Evolutionary conservation across 2,888 invertebrate species (phyloP).

Genomic region (Onchidella celtica): DNA sequence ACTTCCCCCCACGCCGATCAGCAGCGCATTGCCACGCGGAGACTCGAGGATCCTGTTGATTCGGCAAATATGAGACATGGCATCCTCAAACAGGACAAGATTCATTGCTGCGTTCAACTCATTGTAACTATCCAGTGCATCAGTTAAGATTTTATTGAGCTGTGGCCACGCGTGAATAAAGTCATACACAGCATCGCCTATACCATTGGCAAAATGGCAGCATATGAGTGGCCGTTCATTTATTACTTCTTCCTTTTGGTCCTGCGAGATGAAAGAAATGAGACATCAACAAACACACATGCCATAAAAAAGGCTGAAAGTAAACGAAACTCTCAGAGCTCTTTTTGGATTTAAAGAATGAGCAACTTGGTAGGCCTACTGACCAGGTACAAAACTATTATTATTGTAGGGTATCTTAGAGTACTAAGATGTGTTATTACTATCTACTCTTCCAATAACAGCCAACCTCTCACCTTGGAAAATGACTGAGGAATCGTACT

Average conservation of each 20-base stretch:
- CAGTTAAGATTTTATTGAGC: slow-evolving; percentile 90
- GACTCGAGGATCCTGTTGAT: slow-evolving; percentile 96
- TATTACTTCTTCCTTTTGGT: slow-evolving; percentile 92
- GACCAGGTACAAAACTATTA: too few species aligned
- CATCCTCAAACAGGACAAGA: slow-evolving; percentile 96
- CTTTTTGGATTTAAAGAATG: too few species aligned
- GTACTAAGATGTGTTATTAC: too few species aligned
- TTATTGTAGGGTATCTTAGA: too few species aligned
- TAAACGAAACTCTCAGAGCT: too few species aligned
- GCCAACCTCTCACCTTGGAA: too few species aligned
- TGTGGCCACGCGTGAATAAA: slow-evolving; percentile 89
- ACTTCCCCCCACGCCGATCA: slow-evolving; percentile 97
- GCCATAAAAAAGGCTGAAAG: too few species aligned
- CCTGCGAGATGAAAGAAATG: slow-evolving; percentile 81
- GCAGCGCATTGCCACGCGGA: slow-evolving; percentile 94
- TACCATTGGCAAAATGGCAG: slow-evolving; percentile 96
- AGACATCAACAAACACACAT: too few species aligned
- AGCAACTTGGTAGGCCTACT: too few species aligned
- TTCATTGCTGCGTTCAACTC: slow-evolving; percentile 98
- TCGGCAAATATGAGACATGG: slow-evolving; percentile 95
- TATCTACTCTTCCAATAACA: too few species aligned
- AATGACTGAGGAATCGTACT: too few species aligned
- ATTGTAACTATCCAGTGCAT: slow-evolving; percentile 95
- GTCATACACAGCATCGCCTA: slow-evolving; percentile 97
- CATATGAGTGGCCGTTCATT: slow-evolving; percentile 94